Evolutionary conservation across 1,140 invertebrate genomes (phyloP).

Genomic region (Galendromus occidentalis): DNA sequence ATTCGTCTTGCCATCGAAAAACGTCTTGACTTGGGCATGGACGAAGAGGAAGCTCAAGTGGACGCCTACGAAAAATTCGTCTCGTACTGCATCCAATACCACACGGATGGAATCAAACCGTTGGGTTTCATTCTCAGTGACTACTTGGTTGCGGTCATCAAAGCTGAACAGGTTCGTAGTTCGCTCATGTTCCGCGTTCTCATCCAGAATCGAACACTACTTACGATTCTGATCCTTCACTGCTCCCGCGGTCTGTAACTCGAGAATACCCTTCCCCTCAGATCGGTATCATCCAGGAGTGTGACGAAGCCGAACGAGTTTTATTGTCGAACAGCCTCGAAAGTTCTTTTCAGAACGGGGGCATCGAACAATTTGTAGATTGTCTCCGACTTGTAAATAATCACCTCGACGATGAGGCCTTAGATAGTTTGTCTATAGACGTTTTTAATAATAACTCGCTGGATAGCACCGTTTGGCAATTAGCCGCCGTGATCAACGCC

Average conservation of each 20-base stretch:
- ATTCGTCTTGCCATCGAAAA: background rate
- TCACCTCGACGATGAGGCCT: background rate
- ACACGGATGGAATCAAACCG: background rate
- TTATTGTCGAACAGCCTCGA: background rate
- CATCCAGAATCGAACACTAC: too few relatives aligned
- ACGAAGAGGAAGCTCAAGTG: conserved; percentile 6
- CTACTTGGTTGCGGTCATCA: background rate
- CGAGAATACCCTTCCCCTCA: too few relatives aligned
- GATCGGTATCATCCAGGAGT: conserved; percentile 1
- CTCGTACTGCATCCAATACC: background rate
- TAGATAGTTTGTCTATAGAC: background rate
- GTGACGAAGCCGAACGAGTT: background rate
- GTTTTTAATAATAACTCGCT: background rate
- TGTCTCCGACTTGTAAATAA: background rate
- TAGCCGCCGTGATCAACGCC: background rate
- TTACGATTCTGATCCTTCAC: too few relatives aligned
- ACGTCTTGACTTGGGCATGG: background rate
- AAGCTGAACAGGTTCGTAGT: background rate
- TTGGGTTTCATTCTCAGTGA: background rate
- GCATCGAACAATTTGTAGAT: background rate
- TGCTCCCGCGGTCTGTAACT: too few relatives aligned
- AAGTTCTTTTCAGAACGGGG: background rate
- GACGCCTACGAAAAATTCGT: conserved; percentile 1
- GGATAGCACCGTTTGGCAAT: background rate
- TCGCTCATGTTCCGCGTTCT: too few relatives aligned